Conservation (phyloP, 2,113 vertebrate species). For the Acanthisitta chloris region DNA sequence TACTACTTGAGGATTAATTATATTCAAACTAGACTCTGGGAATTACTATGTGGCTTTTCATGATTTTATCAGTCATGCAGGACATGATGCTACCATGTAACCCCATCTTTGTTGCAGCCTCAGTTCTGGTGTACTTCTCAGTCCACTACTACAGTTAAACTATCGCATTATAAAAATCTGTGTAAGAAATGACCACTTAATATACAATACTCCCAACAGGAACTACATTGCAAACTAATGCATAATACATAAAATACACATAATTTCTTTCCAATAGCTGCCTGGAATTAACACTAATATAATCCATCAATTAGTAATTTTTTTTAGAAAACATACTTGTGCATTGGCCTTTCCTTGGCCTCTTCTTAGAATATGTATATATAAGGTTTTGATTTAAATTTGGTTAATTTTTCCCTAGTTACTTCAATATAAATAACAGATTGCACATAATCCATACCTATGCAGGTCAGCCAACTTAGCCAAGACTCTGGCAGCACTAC, state of each 20-base stretch:
- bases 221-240: neutral
- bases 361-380: neutral
- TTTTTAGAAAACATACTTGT: neutral
- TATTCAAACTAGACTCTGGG: neutral
- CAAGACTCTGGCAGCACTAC: conserved; percentile 90
- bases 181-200: neutral
- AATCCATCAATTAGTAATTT: neutral
- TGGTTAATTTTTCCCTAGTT: neutral
- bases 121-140: neutral
- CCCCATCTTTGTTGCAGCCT: neutral
- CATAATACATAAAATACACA: neutral
- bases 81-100: neutral
- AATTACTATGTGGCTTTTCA: neutral
- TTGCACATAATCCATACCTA: conserved; percentile 76
- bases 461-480: conserved; percentile 92
- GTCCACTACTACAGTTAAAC: neutral
- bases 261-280: neutral
- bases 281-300: neutral
- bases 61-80: neutral
- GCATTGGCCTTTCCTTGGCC: neutral
- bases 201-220: neutral
- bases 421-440: neutral
- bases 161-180: neutral
- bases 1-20: neutral
- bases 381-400: neutral